These are phyloP conservation scores for Marronus borbonicus DNA, from an alignment of 2,888 invertebrate genomes.

Conservation along the genomic window DNA sequence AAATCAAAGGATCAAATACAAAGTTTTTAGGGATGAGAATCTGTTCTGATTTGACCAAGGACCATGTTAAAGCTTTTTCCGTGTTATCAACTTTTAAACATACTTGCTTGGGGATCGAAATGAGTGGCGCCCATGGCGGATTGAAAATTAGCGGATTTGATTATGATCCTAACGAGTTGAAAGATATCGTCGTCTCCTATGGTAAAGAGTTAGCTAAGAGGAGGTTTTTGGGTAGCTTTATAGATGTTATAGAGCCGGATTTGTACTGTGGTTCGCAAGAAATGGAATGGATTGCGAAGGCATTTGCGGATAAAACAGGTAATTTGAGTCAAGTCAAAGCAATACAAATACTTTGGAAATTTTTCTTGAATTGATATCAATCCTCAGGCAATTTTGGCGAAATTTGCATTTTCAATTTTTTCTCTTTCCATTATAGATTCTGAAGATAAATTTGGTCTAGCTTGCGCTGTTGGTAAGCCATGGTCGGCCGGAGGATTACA, in stretches of 20 bases:
- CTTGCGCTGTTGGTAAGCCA: slow-evolving; percentile 61
- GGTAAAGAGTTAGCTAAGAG: slow-evolving; percentile 59
- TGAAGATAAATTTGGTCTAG: slow-evolving; percentile 41
- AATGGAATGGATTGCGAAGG: slow-evolving; percentile 62
- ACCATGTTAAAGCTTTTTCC: slow-evolving; percentile 65
- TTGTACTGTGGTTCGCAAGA: slow-evolving; percentile 61
- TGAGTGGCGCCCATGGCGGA: slow-evolving; percentile 65
- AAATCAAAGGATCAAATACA: background rate
- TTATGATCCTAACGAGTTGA: slow-evolving; percentile 62
- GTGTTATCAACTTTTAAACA: slow-evolving; percentile 64
- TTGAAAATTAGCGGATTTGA: slow-evolving; percentile 62
- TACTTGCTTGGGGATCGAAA: slow-evolving; percentile 64
- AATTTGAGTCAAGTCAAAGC: background rate
- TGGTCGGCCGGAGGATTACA: slow-evolving; percentile 61
- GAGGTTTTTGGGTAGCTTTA: slow-evolving; percentile 56
- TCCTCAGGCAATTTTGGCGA: no score
- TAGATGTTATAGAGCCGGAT: slow-evolving; percentile 65
- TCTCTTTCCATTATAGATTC: background rate
- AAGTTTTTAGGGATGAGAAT: slow-evolving; percentile 61
- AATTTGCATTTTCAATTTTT: no score
- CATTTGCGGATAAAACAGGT: slow-evolving; percentile 35
- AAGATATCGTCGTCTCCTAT: slow-evolving; percentile 61
- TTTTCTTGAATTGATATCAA: no score
- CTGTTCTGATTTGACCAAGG: slow-evolving; percentile 61
- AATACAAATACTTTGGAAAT: no score